These are phyloP conservation scores for Steatocranus sp. DNA, from an alignment of 2,797 vertebrate genomes.

Conservation along the genomic window DNA sequence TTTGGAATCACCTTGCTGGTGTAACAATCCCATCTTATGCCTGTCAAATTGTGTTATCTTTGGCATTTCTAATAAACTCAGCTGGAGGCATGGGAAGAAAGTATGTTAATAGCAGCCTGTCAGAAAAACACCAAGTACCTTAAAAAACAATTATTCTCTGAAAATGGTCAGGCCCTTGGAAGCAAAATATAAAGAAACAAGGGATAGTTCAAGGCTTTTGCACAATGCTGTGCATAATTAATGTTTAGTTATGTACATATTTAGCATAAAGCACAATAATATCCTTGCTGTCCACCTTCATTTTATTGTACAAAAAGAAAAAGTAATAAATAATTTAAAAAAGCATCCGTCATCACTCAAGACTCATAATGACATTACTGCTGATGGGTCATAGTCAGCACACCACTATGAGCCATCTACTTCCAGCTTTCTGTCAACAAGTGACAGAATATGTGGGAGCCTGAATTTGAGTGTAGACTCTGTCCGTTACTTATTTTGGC, in stretches of 20 bases:
- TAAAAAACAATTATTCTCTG: not conserved
- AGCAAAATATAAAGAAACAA: not conserved
- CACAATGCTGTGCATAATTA: not conserved
- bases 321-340: not conserved
- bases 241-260: not conserved
- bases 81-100: not conserved
- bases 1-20: not conserved
- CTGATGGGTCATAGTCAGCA: not conserved
- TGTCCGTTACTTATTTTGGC: conserved; percentile 49
- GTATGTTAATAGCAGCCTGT: not conserved
- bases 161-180: rapidly evolving
- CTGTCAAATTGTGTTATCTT: not conserved
- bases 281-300: not conserved
- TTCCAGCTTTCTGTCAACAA: conserved; percentile 50
- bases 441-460: conserved; percentile 43
- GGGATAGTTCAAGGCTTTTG: not conserved
- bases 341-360: not conserved
- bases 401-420: not conserved
- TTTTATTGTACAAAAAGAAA: not conserved
- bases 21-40: not conserved
- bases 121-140: not conserved
- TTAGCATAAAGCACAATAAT: not conserved
- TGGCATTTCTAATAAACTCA: not conserved
- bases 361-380: not conserved
- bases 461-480: conserved; percentile 32